Base-by-base conservation (phyloP, 2,113 vertebrate species). In the Daboia siamensis region DNA sequence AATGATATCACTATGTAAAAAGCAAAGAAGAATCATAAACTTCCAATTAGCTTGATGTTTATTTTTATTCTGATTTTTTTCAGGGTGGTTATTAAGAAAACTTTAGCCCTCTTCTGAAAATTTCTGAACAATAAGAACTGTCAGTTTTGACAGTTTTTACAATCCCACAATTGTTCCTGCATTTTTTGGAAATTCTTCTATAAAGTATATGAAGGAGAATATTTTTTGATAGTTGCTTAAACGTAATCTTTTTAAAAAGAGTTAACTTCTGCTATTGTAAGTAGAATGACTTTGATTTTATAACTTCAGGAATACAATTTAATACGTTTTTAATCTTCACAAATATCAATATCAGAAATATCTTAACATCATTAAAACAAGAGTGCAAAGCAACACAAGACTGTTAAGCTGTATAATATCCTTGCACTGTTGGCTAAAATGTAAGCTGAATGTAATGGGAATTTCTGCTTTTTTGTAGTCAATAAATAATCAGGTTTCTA, bases 101-200 rank as follows among this genome's bases (percentile, higher is more conserved):
- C 74, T 93, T 94, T 93, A 61, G 55, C 94, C 86, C 84, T 0
- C 95, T 94, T 94, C 85, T 0, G 94, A 97, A 97, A 92, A 96
- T 97, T 92, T 69, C 29, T 12, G 96, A 96, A 97, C 95, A 97
- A 96, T 95, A 92, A 85, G 92, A 95, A 95, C 94, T 96, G 97
- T 96, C 96, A 96, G 23, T 94, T 92, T 88, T 91, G 95, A 95
- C 96, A 96, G 90, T 93, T 96, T 96, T 95, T 93, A 93, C 89
- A 95, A 96, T 61, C 92, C 93, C 94, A 93, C 94, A 95, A 95
- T 97, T 96, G 95, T 96, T 95, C 84, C 91, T 90, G 94, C 84
- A 94, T 97, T 96, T 94, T 97, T 95, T 96, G 95, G 93, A 93
- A 93, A 91, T 95, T 86, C 94, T 95, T 86, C 94, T 95, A 85